Conservation (phyloP, 2,888 invertebrate genomes). For the Augiades crinisus region DNA sequence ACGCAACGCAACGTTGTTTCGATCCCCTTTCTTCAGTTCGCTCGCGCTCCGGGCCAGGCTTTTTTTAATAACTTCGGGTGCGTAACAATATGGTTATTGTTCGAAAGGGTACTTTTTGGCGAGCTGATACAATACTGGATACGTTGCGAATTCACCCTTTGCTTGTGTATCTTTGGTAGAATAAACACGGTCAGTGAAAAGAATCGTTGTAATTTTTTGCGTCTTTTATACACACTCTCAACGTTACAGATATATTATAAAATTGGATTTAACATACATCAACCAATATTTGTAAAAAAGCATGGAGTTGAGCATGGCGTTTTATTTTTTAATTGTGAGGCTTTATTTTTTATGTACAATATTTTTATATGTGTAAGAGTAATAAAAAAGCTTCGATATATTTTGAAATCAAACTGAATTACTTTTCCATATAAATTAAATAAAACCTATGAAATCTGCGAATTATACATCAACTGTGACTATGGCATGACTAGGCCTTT, state of each 20-base stretch:
- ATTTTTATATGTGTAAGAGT: no score
- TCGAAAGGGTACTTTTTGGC: conserved; percentile 6
- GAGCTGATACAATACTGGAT: conserved; percentile 6
- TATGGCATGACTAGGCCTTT: no score
- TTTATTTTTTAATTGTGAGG: no score
- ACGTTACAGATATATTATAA: neutral
- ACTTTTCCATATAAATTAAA: no score
- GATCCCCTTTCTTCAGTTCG: conserved; percentile 36
- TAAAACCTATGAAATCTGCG: no score
- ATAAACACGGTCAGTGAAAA: neutral
- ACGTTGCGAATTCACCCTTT: conserved; percentile 21
- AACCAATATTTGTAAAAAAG: no score
- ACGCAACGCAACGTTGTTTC: conserved; percentile 38
- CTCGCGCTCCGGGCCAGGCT: conserved; percentile 32
- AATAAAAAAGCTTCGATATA: no score
- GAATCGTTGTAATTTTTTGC: neutral
- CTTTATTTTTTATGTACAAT: no score
- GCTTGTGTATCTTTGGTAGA: conserved; percentile 1
- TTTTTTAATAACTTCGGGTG: conserved; percentile 21
- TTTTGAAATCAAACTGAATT: no score
- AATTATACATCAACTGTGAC: no score
- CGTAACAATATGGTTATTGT: conserved; percentile 25
- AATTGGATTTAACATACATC: no score
- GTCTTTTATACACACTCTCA: neutral
- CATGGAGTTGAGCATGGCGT: no score